Percentiles rank a stretch among this genome's conserved stretches.
These are phyloP conservation scores for Phoxinus phoxinus DNA, from an alignment of 2,113 vertebrate species.

Conservation along the genomic window DNA sequence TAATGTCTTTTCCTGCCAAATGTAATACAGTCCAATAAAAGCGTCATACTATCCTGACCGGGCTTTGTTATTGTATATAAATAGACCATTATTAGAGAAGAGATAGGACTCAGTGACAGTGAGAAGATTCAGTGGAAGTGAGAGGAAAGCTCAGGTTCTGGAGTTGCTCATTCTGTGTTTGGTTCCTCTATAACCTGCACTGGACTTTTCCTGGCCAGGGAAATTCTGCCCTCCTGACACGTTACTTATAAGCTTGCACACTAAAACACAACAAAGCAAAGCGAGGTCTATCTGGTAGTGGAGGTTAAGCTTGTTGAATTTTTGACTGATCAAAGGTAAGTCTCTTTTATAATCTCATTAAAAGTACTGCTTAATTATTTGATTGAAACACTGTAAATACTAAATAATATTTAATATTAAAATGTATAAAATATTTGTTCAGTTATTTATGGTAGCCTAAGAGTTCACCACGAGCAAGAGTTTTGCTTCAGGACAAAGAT, in stretches of 20 bases:
- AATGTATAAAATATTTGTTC: not conserved
- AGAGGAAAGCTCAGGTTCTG: constrained; percentile 33
- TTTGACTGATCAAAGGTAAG: constrained; percentile 29
- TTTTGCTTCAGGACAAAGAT: no score
- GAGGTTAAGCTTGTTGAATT: not conserved
- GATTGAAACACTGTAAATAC: not conserved
- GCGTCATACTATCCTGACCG: not conserved
- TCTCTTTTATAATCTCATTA: not conserved
- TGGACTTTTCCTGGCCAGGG: constrained; percentile 50
- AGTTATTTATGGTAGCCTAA: no score
- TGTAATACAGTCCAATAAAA: not conserved
- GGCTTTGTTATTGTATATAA: not conserved
- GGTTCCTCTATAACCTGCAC: constrained; percentile 50
- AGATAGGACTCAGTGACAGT: not conserved
- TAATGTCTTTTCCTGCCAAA: not conserved
- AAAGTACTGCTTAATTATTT: not conserved
- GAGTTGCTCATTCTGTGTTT: not conserved
- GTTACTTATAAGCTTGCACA: not conserved
- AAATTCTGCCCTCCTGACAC: constrained; percentile 39
- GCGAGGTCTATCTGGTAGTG: not conserved
- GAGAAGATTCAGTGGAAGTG: constrained; percentile 47
- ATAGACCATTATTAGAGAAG: not conserved
- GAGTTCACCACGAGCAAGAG: no score
- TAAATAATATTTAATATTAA: not conserved
- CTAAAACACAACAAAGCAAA: not conserved